Base-by-base conservation (phyloP, 2,797 vertebrate genomes). In the Mareca penelope region DNA sequence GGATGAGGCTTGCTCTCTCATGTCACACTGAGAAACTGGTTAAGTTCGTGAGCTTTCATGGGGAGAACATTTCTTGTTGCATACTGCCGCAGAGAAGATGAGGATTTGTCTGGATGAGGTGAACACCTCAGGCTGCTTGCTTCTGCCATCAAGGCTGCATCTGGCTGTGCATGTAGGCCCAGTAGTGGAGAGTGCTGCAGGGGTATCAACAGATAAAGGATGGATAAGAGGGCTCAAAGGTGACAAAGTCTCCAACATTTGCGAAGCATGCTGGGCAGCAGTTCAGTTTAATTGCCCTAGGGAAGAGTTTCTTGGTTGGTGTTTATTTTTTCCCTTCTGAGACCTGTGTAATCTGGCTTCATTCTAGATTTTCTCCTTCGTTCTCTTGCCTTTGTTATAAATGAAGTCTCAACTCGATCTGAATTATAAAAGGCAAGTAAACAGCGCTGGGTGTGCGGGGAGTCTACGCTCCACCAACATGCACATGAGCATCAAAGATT, bases 41-140 rank as follows among this genome's bases (percentile, higher is more conserved):
- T n/a, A 77, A n/a, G 19, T 59, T 80, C 10, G 37, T 28, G n/a
- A 73, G 29, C 44, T 39, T 40, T 81, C 33, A n/a, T 31, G 26
- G 19, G 46, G 8, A 78, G 28, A 33, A 6, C 8, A 24, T 24
- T 9, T 87, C 44, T 40, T 93, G 29, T 52, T 69, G 53, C 57
- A 16, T 24, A 15, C 21, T 29, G 0, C 23, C 29, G 29, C 1
- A 0, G 8, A n/a, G 10, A 56, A 29, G 18, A 42, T 29, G 48
- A 0, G 59, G 52, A 40, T 56, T 37, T 59, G 8, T 24, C 28
- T 67, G 52, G 10, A 29, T 77, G 60, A 78, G 42, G 29, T 77
- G 22, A 33, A 2, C 18, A 24, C 37, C 55, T 28, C 31, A 18
- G 64, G 24, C 42, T 42, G n/a, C n/a, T 53, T 53, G 31, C n/a